These are phyloP conservation scores for Stenodera caucasica DNA, from an alignment of 2,888 invertebrate genomes.

Conservation along the genomic window DNA sequence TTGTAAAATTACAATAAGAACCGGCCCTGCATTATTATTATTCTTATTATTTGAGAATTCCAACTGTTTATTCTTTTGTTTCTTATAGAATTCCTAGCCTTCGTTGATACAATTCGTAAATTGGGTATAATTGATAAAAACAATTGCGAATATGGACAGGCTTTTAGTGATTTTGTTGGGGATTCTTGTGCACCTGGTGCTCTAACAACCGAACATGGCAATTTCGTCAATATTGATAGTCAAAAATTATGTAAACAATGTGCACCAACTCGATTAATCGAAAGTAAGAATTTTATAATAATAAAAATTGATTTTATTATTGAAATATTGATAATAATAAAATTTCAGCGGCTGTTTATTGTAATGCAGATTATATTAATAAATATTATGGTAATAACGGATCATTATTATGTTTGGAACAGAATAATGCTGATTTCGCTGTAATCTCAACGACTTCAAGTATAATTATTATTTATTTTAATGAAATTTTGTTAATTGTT, in stretches of 20 bases:
- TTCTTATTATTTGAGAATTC: background rate
- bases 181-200: constrained; percentile 67
- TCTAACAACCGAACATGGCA: constrained; percentile 53
- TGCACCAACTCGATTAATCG: constrained; percentile 20
- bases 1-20: constrained; percentile 1
- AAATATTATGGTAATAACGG: constrained; percentile 64
- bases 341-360: constrained; percentile 46
- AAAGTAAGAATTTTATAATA: constrained; percentile 7
- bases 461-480: constrained; percentile 20
- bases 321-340: background rate
- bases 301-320: background rate
- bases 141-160: constrained; percentile 63
- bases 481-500: constrained; percentile 12
- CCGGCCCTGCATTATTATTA: too few relatives aligned
- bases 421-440: constrained; percentile 61
- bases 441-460: constrained; percentile 54
- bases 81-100: constrained; percentile 63
- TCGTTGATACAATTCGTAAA: constrained; percentile 60
- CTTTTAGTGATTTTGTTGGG: constrained; percentile 61
- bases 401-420: constrained; percentile 62
- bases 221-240: constrained; percentile 37
- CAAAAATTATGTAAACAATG: constrained; percentile 49
- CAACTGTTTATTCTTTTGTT: constrained; percentile 7
- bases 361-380: constrained; percentile 60
- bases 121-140: constrained; percentile 54